Evolutionary conservation across 2,888 invertebrate genomes (phyloP).

Genomic region (Thyatira batis): DNA sequence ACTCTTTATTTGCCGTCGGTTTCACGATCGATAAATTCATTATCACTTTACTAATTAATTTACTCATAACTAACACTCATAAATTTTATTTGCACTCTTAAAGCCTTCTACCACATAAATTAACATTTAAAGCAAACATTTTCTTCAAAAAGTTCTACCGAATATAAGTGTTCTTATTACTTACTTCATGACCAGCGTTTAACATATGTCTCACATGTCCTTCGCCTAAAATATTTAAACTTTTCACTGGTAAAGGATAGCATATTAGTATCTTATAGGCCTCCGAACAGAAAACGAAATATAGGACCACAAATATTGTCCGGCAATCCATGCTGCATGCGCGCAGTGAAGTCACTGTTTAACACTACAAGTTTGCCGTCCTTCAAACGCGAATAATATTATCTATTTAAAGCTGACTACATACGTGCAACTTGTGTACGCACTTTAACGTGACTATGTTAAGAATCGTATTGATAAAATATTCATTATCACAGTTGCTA

Average conservation of each 20-base stretch:
- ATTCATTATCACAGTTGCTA: background rate
- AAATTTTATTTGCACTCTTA: no score
- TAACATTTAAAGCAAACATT: no score
- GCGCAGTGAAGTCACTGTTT: background rate
- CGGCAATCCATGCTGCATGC: background rate
- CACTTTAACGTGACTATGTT: background rate
- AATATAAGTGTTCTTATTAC: background rate
- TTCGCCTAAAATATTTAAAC: conserved; percentile 31
- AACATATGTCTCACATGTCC: conserved; percentile 26
- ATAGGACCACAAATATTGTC: background rate
- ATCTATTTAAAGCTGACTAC: background rate
- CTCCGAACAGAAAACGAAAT: background rate
- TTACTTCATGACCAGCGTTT: conserved; percentile 32
- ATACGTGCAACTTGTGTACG: background rate
- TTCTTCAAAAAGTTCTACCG: background rate
- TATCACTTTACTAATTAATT: no score
- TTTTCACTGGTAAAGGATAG: conserved; percentile 27
- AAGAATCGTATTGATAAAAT: background rate
- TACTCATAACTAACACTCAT: no score
- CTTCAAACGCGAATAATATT: background rate
- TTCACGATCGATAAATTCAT: no score
- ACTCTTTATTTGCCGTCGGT: no score
- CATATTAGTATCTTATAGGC: conserved; percentile 26
- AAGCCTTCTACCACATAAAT: no score
- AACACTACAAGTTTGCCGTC: background rate